Conservation (phyloP, 2,888 invertebrate genomes). For the Parapristionchus giblindavisi region DNA sequence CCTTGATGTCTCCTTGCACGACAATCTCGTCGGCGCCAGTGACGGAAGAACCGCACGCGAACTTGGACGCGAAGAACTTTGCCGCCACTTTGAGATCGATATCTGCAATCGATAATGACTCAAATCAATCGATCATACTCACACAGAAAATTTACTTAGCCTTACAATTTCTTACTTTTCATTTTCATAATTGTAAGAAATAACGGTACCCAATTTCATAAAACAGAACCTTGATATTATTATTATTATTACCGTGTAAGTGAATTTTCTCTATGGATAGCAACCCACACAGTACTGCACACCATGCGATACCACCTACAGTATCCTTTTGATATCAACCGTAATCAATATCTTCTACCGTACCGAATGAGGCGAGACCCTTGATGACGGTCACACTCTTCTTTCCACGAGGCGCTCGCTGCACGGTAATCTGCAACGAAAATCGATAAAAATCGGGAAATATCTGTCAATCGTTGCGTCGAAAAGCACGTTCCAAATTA, state of each 20-base stretch:
- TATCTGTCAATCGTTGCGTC: too few species aligned
- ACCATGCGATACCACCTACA: not conserved
- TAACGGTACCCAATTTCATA: too few species aligned
- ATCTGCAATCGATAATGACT: constrained; percentile 76
- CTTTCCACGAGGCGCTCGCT: constrained; percentile 85
- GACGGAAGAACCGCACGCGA: constrained; percentile 98
- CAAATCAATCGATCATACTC: not conserved
- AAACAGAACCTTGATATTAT: not conserved
- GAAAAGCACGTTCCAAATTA: too few species aligned
- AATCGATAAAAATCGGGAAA: too few species aligned
- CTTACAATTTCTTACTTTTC: not conserved
- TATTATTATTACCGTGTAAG: not conserved
- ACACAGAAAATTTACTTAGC: not conserved
- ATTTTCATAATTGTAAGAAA: too few species aligned
- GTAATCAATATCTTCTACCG: too few species aligned
- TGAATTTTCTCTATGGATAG: not conserved
- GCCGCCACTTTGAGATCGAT: constrained; percentile 97
- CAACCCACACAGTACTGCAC: not conserved
- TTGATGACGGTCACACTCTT: constrained; percentile 98
- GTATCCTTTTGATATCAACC: too few species aligned
- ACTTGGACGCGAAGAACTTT: constrained; percentile 95
- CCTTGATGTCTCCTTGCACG: constrained; percentile 79
- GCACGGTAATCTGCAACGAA: constrained; percentile 67
- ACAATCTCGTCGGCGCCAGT: constrained; percentile 96
- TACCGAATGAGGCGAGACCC: constrained; percentile 78